phyloP scores from a whole-genome alignment of 2,888 invertebrate species.

The Erebia ligea region DNA sequence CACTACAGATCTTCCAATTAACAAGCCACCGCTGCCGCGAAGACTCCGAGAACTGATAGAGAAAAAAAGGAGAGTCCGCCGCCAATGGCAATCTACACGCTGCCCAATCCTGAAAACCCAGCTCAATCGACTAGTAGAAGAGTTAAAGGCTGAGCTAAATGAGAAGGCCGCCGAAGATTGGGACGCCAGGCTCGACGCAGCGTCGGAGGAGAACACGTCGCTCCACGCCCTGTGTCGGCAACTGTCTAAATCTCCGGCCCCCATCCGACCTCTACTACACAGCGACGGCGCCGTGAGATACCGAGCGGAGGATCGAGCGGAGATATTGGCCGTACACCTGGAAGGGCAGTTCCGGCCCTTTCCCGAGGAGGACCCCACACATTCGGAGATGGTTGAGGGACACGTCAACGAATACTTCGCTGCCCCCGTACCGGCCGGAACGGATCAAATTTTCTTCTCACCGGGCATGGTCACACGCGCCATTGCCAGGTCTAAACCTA shows the following conservation, averaged over 20 bases:
- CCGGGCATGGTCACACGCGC: too few species aligned
- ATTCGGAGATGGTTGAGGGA: too few species aligned
- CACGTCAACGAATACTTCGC: too few species aligned
- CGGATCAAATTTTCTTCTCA: too few species aligned
- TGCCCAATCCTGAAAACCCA: slow-evolving; percentile 27
- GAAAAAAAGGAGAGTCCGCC: slow-evolving; percentile 15
- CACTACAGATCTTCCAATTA: background rate
- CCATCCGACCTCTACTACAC: slow-evolving; percentile 22
- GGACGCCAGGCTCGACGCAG: too few species aligned
- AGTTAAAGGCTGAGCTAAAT: too few species aligned
- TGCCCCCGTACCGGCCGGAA: too few species aligned
- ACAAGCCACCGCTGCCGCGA: background rate
- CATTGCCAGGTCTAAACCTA: too few species aligned
- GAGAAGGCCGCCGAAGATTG: too few species aligned
- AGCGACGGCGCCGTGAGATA: slow-evolving; percentile 25
- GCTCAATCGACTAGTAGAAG: too few species aligned
- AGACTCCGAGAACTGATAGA: background rate
- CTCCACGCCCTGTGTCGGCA: slow-evolving; percentile 22
- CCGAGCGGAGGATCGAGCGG: slow-evolving; percentile 29
- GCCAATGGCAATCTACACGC: slow-evolving; percentile 26
- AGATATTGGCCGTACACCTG: slow-evolving; percentile 30
- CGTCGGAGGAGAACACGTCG: background rate
- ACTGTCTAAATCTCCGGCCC: background rate
- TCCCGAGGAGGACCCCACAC: too few species aligned
- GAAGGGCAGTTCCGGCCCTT: background rate